Conservation (phyloP, 2,113 vertebrate genomes). For the Pseudonaja textilis region DNA sequence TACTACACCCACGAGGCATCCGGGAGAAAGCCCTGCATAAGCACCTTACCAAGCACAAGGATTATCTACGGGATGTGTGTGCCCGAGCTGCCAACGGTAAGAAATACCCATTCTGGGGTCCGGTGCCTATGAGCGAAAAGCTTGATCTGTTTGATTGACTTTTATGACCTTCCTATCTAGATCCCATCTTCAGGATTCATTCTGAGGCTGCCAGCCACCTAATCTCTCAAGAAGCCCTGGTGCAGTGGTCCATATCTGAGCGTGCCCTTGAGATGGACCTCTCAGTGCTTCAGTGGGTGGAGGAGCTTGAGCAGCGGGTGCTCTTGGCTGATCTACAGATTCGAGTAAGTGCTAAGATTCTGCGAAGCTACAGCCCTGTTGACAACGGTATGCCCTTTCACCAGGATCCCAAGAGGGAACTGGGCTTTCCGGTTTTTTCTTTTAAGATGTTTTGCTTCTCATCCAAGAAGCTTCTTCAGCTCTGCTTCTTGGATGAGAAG, state of each 20-base stretch:
- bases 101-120: rapidly evolving
- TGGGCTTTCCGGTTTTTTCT: no score
- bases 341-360: slow-evolving; percentile 70
- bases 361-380: neutral
- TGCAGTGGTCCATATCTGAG: slow-evolving; percentile 81
- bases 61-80: slow-evolving; percentile 86
- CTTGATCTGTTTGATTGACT: neutral
- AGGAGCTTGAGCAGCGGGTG: slow-evolving; percentile 90
- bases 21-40: slow-evolving; percentile 91
- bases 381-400: neutral
- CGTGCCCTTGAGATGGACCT: slow-evolving; percentile 82
- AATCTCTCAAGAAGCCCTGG: slow-evolving; percentile 72
- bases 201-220: slow-evolving; percentile 54
- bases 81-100: slow-evolving; percentile 76
- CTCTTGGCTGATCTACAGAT: slow-evolving; percentile 87
- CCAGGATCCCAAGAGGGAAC: neutral
- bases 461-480: no score
- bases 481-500: no score
- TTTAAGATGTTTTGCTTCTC: no score
- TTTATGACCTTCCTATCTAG: slow-evolving; percentile 59
- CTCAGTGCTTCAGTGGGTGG: slow-evolving; percentile 85
- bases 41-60: slow-evolving; percentile 91
- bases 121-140: rapidly evolving
- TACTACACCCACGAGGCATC: slow-evolving; percentile 86
- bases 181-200: slow-evolving; percentile 78